Conservation (phyloP, 2,888 invertebrate species). For the Digitonthophagus gazella region DNA sequence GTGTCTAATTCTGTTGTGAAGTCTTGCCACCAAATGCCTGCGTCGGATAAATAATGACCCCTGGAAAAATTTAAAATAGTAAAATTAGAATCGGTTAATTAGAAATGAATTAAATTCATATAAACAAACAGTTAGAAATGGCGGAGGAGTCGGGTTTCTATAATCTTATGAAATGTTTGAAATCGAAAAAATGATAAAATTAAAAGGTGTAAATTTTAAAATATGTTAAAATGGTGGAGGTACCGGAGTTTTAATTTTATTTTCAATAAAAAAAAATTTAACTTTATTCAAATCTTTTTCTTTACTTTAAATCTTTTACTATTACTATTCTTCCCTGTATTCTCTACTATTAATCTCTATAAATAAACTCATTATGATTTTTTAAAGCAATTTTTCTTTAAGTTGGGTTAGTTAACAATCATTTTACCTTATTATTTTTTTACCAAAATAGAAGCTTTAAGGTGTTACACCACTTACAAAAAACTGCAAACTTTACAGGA, state of each 20-base stretch:
- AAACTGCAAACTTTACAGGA: neutral
- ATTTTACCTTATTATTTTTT: neutral
- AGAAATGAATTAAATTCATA: neutral
- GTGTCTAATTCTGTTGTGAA: slow-evolving; percentile 65
- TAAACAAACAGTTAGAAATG: slow-evolving; percentile 1
- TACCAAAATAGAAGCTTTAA: neutral
- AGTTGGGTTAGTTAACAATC: too few relatives aligned
- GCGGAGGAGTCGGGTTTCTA: too few relatives aligned
- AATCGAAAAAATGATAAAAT: too few relatives aligned
- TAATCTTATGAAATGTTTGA: too few relatives aligned
- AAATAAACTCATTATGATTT: too few relatives aligned
- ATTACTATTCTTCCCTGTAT: neutral
- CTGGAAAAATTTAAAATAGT: slow-evolving; percentile 46
- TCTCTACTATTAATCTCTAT: neutral
- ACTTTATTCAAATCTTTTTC: too few relatives aligned
- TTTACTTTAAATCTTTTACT: neutral
- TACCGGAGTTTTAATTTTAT: too few relatives aligned
- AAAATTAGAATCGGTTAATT: too few relatives aligned
- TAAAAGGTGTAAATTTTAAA: too few relatives aligned
- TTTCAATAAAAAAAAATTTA: too few relatives aligned
- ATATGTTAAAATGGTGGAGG: too few relatives aligned
- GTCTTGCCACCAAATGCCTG: slow-evolving; percentile 80
- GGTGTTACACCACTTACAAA: neutral
- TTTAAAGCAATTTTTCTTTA: too few relatives aligned
- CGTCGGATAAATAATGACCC: slow-evolving; percentile 68